Evolutionary conservation across 2,113 vertebrate species (phyloP), one percentile per base, ranked within the genome.

Genomic region (Pithys albifrons): DNA sequence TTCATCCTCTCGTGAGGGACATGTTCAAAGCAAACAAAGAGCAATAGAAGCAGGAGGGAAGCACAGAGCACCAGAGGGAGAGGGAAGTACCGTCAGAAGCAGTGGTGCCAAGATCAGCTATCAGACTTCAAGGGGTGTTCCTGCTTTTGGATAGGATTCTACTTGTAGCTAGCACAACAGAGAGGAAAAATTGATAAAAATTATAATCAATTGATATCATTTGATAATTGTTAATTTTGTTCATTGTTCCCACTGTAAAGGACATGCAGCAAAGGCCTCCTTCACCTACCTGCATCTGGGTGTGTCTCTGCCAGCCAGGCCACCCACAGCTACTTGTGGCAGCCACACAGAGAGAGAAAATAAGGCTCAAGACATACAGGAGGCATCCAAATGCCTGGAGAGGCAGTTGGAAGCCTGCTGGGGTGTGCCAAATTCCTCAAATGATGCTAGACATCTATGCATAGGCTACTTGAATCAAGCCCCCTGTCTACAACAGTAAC

Each of bases 201-300:
- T 2, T 10, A 19, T 45, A 43, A 64, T 43, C 7, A 13, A 16
- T 16, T 45, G 7, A 18, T 59, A 72, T 19, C 4, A n/a, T 7
- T 41, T 27, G 16, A 9, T 19, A 57, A 33, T 8, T 10, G 10
- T 22, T 49, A 0, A 9, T 46, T 92, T 81, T 87, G 22, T 20
- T n/a, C 8, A 3, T 23, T 76, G 35, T 12, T 62, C 23, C 25
- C 4, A 4, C 39, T 39, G 11, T 51, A 14, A 84, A 84, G 31
- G 46, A 8, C 0, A 0, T 10, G 22, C 37, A 66, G 59, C 15
- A 4, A 73, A 23, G 18, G 19, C 16, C 16, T 65, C 37, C n/a
- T 81, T 61, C 65, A 45, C 37, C 58, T 64, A n/a, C 66, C 48
- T 41, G 39, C 13, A 25, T 9, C 4, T 13, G 25, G 9, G 11